phyloP scores from a whole-genome alignment of 1,140 invertebrate genomes.

The Apis cerana region DNA sequence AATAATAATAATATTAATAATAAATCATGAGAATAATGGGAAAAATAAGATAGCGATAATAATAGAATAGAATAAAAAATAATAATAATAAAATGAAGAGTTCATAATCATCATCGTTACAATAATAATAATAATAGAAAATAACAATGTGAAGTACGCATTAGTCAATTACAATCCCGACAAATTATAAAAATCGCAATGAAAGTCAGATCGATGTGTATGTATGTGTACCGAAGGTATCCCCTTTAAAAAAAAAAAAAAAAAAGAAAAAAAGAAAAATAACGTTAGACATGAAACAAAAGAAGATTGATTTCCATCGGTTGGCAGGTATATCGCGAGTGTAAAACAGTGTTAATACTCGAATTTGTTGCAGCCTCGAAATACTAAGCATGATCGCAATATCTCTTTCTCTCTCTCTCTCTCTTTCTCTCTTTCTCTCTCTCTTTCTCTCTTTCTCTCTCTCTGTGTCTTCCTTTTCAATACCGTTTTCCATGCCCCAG shows the following conservation, averaged over 20 bases:
- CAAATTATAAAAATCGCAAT: constrained; percentile 36
- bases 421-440: neutral
- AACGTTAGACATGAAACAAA: neutral
- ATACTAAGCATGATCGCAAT: neutral
- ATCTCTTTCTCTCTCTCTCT: no score
- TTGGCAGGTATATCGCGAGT: neutral
- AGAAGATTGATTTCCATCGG: neutral
- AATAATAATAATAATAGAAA: constrained; percentile 73
- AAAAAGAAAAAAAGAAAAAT: no score
- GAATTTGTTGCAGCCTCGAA: constrained; percentile 9
- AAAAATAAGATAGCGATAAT: constrained; percentile 65
- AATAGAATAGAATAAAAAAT: constrained; percentile 69
- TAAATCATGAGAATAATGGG: constrained; percentile 61
- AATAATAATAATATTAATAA: constrained; percentile 61
- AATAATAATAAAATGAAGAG: constrained; percentile 59
- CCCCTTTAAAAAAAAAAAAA: no score
- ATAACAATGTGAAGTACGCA: constrained; percentile 75
- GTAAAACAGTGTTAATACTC: neutral
- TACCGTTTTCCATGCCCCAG: neutral
- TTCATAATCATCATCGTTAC: constrained; percentile 67
- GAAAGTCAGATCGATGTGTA: constrained; percentile 44
- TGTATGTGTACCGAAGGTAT: neutral
- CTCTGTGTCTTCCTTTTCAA: neutral
- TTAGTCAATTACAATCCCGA: constrained; percentile 62
- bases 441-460: neutral